Conservation (phyloP, 2,797 vertebrate species). For the Poecilia velifera region DNA sequence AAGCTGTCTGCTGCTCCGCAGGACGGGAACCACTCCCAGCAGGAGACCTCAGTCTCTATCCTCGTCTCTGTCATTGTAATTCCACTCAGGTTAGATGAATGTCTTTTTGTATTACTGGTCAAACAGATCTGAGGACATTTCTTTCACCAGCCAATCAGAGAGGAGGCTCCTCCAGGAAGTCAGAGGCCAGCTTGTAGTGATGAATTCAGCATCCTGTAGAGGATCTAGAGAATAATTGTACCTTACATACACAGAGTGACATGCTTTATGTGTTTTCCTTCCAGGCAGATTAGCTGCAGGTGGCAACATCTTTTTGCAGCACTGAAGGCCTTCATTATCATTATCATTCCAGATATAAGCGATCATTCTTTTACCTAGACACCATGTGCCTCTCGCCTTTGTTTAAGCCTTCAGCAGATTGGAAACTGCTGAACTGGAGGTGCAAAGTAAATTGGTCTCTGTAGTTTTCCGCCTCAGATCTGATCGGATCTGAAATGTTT, state of each 20-base stretch:
- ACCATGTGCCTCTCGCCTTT: neutral
- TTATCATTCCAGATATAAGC: constrained; percentile 21
- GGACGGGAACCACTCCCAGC: neutral
- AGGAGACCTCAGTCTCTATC: neutral
- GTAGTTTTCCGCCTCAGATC: neutral
- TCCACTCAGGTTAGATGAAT: neutral
- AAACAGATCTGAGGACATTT: neutral
- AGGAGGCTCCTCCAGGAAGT: neutral
- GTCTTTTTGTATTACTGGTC: neutral
- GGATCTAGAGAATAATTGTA: constrained; percentile 1
- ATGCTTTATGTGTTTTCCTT: neutral
- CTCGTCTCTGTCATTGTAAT: neutral
- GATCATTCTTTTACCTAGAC: neutral
- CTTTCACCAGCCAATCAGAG: neutral
- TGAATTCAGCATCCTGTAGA: neutral
- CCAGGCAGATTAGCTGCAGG: constrained; percentile 11
- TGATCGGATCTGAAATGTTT: constrained; percentile 19
- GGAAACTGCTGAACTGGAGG: neutral
- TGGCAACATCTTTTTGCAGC: neutral
- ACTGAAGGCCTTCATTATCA: constrained; percentile 28
- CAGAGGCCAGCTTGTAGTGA: neutral
- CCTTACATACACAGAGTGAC: neutral
- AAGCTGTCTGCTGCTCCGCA: neutral
- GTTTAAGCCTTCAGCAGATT: constrained; percentile 4
- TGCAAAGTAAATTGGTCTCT: neutral